Conservation (phyloP, 2,888 invertebrate genomes). For the Cacoxenus indagator region DNA sequence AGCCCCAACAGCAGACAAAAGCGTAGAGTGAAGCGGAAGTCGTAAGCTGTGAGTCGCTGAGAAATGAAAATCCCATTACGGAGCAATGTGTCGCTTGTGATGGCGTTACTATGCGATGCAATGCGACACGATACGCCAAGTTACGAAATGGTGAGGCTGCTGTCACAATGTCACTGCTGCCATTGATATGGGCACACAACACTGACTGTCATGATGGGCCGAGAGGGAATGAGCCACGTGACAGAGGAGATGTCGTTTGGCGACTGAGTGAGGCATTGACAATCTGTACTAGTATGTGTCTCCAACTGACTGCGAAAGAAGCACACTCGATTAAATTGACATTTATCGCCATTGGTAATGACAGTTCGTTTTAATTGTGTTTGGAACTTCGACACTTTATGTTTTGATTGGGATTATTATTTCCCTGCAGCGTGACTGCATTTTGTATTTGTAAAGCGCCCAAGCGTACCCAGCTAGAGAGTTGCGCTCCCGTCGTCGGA, state of each 20-base stretch:
- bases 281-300: background rate
- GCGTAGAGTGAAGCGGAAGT: slow-evolving; percentile 52
- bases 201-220: background rate
- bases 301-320: slow-evolving; percentile 46
- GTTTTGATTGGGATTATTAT: slow-evolving; percentile 56
- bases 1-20: slow-evolving; percentile 26
- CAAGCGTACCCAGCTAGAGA: background rate
- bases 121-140: no score
- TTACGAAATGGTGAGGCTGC: no score
- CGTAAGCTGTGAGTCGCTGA: slow-evolving; percentile 31
- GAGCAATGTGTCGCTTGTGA: background rate
- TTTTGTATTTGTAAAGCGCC: background rate
- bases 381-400: slow-evolving; percentile 62
- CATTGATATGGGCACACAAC: background rate
- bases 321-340: slow-evolving; percentile 65
- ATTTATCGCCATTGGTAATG: slow-evolving; percentile 66
- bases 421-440: slow-evolving; percentile 20
- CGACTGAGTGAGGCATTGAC: no score
- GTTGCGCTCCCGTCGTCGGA: slow-evolving; percentile 41
- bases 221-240: slow-evolving; percentile 30
- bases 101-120: no score
- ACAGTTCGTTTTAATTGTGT: slow-evolving; percentile 66
- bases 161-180: no score
- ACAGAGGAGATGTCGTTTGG: slow-evolving; percentile 28
- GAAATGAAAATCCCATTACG: slow-evolving; percentile 26